These are phyloP conservation scores for Heliocidaris tuberculata DNA, from an alignment of 35 echinoderm and acorn worm species.

Conservation along the genomic window DNA sequence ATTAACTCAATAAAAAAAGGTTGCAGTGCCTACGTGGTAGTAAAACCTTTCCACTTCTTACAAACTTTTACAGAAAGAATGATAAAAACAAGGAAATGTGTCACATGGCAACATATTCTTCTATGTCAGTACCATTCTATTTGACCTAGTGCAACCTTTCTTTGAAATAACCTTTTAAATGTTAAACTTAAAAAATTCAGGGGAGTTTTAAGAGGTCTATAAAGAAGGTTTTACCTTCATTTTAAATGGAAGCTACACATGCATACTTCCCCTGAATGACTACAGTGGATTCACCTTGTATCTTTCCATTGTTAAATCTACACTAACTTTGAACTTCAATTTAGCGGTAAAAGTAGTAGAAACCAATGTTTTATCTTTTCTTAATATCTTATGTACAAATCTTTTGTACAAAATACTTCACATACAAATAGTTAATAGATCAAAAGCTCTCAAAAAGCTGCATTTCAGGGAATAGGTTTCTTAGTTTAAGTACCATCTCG, in stretches of 20 bases:
- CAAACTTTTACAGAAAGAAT: constrained; percentile 24
- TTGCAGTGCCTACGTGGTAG: constrained; percentile 42
- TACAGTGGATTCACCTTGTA: constrained; percentile 24
- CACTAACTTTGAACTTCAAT: constrained; percentile 18
- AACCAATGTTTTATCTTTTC: constrained; percentile 25
- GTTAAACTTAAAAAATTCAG: constrained; percentile 20
- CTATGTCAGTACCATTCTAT: constrained; percentile 40
- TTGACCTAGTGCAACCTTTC: constrained; percentile 51
- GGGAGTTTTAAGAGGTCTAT: constrained; percentile 36
- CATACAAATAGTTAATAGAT: constrained; percentile 49
- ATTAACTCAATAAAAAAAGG: constrained; percentile 8
- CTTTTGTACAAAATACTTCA: constrained; percentile 55
- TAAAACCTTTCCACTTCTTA: constrained; percentile 24
- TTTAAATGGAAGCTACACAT: constrained; percentile 41
- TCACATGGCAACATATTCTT: constrained; percentile 10
- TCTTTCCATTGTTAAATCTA: constrained; percentile 31
- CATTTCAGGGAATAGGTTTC: constrained; percentile 46
- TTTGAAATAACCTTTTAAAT: constrained; percentile 17
- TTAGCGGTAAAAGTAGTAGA: constrained; percentile 32
- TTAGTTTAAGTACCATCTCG: constrained; percentile 49
- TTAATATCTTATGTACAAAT: constrained; percentile 49
- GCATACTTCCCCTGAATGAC: constrained; percentile 36
- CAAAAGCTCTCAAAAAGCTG: constrained; percentile 48
- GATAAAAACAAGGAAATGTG: constrained; percentile 21
- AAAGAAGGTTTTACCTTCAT: neutral